Base-by-base conservation (phyloP, 1,140 invertebrate species). In the Aradophagus sp. region DNA sequence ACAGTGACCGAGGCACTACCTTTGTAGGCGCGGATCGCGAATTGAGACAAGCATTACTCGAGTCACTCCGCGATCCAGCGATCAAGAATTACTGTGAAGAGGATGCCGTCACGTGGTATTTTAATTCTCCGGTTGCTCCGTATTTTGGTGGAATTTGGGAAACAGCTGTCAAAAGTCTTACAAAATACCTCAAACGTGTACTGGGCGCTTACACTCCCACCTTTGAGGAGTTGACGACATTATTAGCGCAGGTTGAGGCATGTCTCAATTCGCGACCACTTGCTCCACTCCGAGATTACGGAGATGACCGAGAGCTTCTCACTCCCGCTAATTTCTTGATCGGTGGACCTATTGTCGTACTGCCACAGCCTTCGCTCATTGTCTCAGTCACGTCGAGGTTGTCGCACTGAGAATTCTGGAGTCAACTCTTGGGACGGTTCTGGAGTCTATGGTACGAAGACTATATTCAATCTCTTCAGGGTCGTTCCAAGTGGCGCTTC, bases 121-220 rank as follows among this genome's bases (percentile, higher is more conserved):
- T 29, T 10, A 29, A n/a, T n/a, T n/a, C 20, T 5, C 20, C 20
- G 4, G n/a, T 10, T 11, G 17, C 47, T 2, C 47, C 47, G 1
- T 34, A 58, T 36, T 68, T 77, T 23, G 79, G 78, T 26, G 82
- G 81, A 0, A 26, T 77, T 1, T 84, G 81, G 81, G 80, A 84
- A 61, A 55, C 72, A n/a, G 59, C 34, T 5, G 47, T 52, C 2
- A 13, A 16, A 5, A 36, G 32, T 5, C 2, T 26, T 7, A 71
- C 67, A 27, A 2, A 32, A 23, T 59, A 72, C 16, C 8, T 72
- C 7, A 10, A 15, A 5, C 36, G 38, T 5, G 61, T 66, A 4
- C 53, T 45, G n/a, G 39, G 34, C 2, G 14, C 26, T 12, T 7
- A 4, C 0, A 32, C 50, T 0, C 53, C 79, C 3, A 76, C 68